A percentile compares a stretch with the other conserved stretches of the same genome.
Evolutionary conservation across 2,113 vertebrate genomes (phyloP).

Genomic region (Lasiurus cinereus): DNA sequence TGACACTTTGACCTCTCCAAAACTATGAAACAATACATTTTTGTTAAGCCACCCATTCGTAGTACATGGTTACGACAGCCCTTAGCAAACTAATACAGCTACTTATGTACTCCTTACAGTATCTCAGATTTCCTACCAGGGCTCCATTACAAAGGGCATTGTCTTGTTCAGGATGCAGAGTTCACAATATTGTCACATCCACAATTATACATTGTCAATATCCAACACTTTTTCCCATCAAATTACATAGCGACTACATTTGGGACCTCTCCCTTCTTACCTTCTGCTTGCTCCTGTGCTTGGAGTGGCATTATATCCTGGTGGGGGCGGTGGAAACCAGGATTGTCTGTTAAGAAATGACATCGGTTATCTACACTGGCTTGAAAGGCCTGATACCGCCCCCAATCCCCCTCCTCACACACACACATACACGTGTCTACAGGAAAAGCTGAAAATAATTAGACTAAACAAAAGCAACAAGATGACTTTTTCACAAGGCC

Average conservation of each 20-base stretch:
- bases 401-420: no score
- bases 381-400: background rate
- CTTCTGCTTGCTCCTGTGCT: conserved; percentile 73
- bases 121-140: background rate
- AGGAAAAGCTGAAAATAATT: conserved; percentile 34
- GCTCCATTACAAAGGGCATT: background rate
- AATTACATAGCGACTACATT: background rate
- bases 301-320: conserved; percentile 13
- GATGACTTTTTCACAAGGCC: background rate
- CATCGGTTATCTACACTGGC: background rate
- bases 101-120: background rate
- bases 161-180: background rate
- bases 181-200: conserved; percentile 22
- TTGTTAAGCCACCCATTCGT: background rate
- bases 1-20: background rate
- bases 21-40: background rate
- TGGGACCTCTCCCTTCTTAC: conserved; percentile 71
- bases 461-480: background rate
- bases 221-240: background rate
- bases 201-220: conserved; percentile 28
- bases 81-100: background rate
- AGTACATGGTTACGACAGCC: background rate
- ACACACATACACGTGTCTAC: background rate
- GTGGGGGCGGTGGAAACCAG: conserved; percentile 87
- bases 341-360: conserved; percentile 86